Evolutionary conservation across 2,888 invertebrate species (phyloP), one percentile per base, ranked within the genome.

Genomic region (Tipula lateralis): DNA sequence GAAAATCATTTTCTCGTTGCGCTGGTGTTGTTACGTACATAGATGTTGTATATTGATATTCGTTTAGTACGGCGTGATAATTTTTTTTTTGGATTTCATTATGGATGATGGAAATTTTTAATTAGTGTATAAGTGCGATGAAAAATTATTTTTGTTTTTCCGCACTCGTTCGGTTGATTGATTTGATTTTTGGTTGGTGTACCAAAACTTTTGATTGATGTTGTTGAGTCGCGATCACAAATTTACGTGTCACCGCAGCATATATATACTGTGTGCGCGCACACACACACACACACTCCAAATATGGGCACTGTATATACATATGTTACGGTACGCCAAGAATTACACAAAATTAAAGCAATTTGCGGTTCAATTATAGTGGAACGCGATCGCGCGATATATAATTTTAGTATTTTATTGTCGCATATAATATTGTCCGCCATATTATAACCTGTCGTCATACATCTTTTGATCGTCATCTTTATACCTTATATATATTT

Each of bases 381-480:
- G 66, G 66, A 66, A 66, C 66, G 24, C 66, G 66, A 66, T 66
- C 66, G 24, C 66, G 24, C n/a, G n/a, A n/a, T n/a, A 66, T 66
- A 66, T 66, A 66, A 66, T 66, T 66, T 66, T 66, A 66, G 66
- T 66, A 66, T 66, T 66, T 66, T 66, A 66, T 66, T 66, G 66
- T 66, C 24, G 4, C 12, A 24, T 66, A 66, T 24, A 24, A n/a
- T 24, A 24, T 66, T 50, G 66, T 66, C 66, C 66, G 66, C 66
- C 66, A 66, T 66, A 66, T 66, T 66, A 66, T 24, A n/a, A 66
- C 66, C 66, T 66, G 66, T 66, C 66, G 66, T 66, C 66, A 24
- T 66, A 66, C 66, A 66, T 24, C 66, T 19, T 66, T 66, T 9
- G 24, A 66, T 66, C 66, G 24, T 66, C 66, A 66, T 66, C 66